Conservation (phyloP, 2,113 vertebrate species). For the Pipa parva region DNA sequence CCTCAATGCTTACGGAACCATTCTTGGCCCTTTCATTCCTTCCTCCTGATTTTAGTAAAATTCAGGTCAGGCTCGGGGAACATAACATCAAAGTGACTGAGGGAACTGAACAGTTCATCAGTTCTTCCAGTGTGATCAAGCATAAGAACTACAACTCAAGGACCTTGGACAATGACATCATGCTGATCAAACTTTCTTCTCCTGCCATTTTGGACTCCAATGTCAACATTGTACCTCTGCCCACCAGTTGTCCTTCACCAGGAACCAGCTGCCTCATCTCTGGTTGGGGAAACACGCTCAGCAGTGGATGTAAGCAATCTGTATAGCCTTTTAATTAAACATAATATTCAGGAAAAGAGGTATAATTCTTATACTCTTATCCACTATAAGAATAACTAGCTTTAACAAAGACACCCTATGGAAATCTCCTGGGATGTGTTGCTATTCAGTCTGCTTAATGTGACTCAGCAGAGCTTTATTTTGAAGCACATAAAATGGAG, state of each 20-base stretch:
- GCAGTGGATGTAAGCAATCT: slow-evolving; percentile 34
- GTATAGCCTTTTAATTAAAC: too few species aligned
- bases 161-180: slow-evolving; percentile 66
- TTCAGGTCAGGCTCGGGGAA: slow-evolving; percentile 66
- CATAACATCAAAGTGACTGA: slow-evolving; percentile 65
- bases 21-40: too few species aligned
- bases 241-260: slow-evolving; percentile 57
- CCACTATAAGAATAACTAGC: too few species aligned
- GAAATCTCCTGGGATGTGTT: too few species aligned
- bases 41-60: slow-evolving; percentile 22
- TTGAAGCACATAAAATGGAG: too few species aligned
- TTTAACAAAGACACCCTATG: too few species aligned
- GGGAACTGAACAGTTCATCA: slow-evolving; percentile 68
- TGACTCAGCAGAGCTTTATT: too few species aligned
- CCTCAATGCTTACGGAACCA: too few species aligned
- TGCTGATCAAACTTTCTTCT: slow-evolving; percentile 63
- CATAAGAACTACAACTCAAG: slow-evolving; percentile 55
- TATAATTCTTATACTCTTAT: too few species aligned
- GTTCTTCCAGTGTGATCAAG: slow-evolving; percentile 51
- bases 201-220: slow-evolving; percentile 59
- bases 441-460: too few species aligned
- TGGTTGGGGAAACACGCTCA: slow-evolving; percentile 69
- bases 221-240: slow-evolving; percentile 58
- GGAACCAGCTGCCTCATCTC: slow-evolving; percentile 57
- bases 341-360: too few species aligned